Conservation (phyloP, 2,113 vertebrate genomes). For the Bujurquina vittata region DNA sequence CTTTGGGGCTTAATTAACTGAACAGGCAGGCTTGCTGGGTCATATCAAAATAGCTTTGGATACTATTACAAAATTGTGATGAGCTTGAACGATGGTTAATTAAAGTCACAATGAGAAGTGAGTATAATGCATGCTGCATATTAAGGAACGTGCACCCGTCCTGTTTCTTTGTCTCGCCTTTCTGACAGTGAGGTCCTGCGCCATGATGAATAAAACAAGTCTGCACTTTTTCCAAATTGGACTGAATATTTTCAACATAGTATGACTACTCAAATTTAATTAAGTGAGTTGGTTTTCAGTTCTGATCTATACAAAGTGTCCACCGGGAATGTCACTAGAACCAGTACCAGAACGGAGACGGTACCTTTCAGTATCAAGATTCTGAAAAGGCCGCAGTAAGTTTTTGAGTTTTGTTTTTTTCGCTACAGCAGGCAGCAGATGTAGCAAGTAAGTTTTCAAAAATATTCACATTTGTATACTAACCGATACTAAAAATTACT, state of each 20-base stretch:
- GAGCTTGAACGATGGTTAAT: conserved; percentile 58
- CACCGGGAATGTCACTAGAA: neutral
- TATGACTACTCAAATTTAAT: neutral
- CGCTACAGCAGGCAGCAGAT: neutral
- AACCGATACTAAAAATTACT: neutral
- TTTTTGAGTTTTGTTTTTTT: too few species aligned
- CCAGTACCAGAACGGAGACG: neutral
- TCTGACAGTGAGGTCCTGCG: neutral
- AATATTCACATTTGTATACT: neutral
- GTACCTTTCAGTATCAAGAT: neutral
- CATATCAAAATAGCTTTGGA: conserved; percentile 56
- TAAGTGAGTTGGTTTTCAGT: too few species aligned
- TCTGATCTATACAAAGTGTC: neutral
- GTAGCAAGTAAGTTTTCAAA: too few species aligned
- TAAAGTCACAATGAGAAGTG: conserved; percentile 31
- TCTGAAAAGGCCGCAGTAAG: too few species aligned
- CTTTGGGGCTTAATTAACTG: conserved; percentile 67
- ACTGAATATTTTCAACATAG: neutral
- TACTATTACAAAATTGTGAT: conserved; percentile 37
- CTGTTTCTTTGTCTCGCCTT: neutral
- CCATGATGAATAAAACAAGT: neutral
- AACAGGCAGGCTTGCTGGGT: conserved; percentile 48
- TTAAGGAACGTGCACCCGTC: neutral
- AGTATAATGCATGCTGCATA: neutral
- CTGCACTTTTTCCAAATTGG: neutral